Conservation (phyloP, 2,113 vertebrate genomes). For the Trochalopteron elliotii region DNA sequence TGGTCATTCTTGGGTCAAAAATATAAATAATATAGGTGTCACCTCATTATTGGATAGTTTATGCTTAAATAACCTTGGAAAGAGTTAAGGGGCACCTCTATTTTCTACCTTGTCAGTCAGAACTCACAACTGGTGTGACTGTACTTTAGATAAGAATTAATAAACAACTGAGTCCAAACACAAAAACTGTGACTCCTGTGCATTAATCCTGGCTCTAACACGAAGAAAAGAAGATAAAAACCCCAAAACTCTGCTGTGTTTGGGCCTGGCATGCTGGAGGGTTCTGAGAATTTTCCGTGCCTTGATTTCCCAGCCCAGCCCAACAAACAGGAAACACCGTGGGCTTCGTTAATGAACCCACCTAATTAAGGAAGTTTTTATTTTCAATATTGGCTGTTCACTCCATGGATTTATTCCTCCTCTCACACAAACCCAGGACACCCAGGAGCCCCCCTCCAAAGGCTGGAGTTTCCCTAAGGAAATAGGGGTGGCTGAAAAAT, state of each 20-base stretch:
- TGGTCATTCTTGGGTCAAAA: too few species aligned
- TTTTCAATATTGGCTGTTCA: neutral
- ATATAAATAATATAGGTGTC: too few species aligned
- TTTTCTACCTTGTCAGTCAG: too few species aligned
- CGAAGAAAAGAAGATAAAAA: too few species aligned
- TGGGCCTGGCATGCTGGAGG: neutral
- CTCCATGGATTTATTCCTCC: neutral
- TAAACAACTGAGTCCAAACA: too few species aligned
- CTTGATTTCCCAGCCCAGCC: neutral
- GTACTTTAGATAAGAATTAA: too few species aligned
- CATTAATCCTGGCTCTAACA: too few species aligned
- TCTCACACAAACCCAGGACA: neutral
- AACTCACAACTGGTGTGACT: too few species aligned
- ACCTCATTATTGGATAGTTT: too few species aligned
- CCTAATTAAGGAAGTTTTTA: slow-evolving; percentile 4
- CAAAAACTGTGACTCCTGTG: too few species aligned
- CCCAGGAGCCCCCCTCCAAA: neutral
- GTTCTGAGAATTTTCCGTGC: neutral
- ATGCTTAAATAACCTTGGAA: too few species aligned
- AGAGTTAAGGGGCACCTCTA: too few species aligned
- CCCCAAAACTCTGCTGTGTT: neutral
- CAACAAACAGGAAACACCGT: neutral
- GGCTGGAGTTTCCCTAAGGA: neutral
- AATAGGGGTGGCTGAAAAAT: neutral
- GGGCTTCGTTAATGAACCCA: neutral